These are phyloP conservation scores for Jaculus jaculus DNA, from an alignment of 2,113 vertebrate species.

Conservation along the genomic window DNA sequence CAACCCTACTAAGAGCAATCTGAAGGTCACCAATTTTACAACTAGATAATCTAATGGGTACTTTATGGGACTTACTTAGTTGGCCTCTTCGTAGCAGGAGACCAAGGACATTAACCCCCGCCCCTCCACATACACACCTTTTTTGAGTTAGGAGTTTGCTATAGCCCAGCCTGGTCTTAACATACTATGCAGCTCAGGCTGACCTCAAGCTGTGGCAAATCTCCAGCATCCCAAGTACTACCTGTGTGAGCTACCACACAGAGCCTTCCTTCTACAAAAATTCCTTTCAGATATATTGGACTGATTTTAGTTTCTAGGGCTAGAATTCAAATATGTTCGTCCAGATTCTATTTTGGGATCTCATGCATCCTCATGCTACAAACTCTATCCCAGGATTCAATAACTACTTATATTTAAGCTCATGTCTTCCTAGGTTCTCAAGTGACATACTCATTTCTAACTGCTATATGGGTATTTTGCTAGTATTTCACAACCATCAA, in stretches of 20 bases:
- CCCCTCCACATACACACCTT: background rate
- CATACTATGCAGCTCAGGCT: background rate
- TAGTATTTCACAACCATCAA: constrained; percentile 37
- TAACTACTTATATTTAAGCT: background rate
- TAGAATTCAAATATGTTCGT: background rate
- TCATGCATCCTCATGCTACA: background rate
- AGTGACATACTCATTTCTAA: background rate
- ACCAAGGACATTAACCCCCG: too few species aligned
- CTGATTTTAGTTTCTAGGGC: constrained; percentile 22
- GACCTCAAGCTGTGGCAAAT: background rate
- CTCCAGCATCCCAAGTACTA: background rate
- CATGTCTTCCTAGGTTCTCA: background rate
- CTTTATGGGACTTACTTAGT: background rate
- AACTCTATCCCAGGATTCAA: background rate
- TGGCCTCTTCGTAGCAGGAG: constrained; percentile 10
- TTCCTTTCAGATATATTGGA: background rate
- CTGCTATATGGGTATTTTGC: background rate
- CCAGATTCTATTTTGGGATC: background rate
- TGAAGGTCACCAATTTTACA: background rate
- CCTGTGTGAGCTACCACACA: background rate
- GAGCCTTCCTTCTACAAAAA: background rate
- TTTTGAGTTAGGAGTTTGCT: background rate
- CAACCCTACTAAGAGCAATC: background rate
- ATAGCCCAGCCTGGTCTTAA: background rate
- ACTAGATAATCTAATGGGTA: background rate